A percentile compares a stretch with the other conserved stretches of the same genome.
Evolutionary conservation across 2,113 vertebrate species (phyloP).

Genomic region (Mus spicilegus): DNA sequence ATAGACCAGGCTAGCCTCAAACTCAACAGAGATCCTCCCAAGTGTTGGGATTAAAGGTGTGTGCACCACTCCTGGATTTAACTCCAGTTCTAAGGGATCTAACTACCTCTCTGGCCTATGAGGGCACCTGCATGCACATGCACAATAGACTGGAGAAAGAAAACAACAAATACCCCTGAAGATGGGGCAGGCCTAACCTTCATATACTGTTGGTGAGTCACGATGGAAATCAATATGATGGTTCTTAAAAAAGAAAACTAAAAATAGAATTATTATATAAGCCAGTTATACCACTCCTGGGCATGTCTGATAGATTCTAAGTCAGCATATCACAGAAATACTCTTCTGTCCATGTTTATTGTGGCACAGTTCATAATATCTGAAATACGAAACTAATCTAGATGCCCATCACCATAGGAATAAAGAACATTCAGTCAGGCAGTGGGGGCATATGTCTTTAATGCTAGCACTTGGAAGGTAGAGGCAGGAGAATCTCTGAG

Average conservation of each 20-base stretch:
- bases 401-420: too few species aligned
- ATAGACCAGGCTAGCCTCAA: neutral
- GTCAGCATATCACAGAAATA: neutral
- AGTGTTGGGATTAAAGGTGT: neutral
- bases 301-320: neutral
- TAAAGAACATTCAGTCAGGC: neutral
- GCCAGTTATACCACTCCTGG: neutral
- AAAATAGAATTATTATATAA: neutral
- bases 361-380: neutral
- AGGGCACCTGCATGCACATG: neutral
- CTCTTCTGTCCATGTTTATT: neutral
- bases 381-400: neutral
- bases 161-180: neutral
- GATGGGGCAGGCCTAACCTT: neutral
- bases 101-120: neutral
- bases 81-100: neutral
- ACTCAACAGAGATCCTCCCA: neutral
- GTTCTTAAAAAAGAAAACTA: neutral
- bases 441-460: neutral
- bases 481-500: neutral
- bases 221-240: neutral
- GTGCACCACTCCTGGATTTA: neutral
- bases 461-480: neutral
- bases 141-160: neutral
- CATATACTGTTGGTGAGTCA: neutral